A percentile compares a stretch with the other conserved stretches of the same genome.
Conservation (phyloP, 2,797 vertebrate genomes). For the Chromobotia macracanthus region DNA sequence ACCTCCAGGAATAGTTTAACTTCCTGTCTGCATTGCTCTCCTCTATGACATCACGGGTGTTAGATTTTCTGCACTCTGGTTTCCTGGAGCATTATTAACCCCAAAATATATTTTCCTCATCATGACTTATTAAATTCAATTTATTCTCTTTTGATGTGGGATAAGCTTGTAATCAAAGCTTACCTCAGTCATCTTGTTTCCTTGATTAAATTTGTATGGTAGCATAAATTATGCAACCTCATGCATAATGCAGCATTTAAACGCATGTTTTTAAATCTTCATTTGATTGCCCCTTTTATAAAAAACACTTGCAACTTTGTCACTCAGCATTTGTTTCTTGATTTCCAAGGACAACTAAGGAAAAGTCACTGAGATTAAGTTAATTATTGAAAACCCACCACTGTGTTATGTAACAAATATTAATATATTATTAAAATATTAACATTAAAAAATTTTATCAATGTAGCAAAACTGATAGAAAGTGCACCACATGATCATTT, state of each 20-base stretch:
- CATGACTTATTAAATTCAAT: constrained; percentile 68
- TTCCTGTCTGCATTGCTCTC: constrained; percentile 18
- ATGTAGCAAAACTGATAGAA: too few species aligned
- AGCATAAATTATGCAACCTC: constrained; percentile 87
- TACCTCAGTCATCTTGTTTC: constrained; percentile 81
- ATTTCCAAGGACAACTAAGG: not conserved
- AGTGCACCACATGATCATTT: too few species aligned
- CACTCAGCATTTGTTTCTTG: constrained; percentile 21
- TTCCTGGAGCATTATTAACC: constrained; percentile 50
- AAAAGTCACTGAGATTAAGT: not conserved
- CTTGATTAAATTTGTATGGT: constrained; percentile 87
- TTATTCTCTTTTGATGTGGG: constrained; percentile 79
- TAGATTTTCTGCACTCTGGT: constrained; percentile 46
- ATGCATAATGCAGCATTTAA: constrained; percentile 87
- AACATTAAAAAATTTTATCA: too few species aligned
- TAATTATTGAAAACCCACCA: not conserved
- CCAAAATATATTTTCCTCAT: constrained; percentile 49
- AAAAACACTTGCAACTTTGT: constrained; percentile 68
- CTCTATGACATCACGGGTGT: constrained; percentile 21
- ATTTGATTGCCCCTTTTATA: constrained; percentile 69
- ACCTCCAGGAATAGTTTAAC: constrained; percentile 14
- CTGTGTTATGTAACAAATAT: not conserved
- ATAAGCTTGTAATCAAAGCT: constrained; percentile 77
- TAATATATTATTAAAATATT: too few species aligned
- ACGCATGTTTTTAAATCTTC: constrained; percentile 72